Base-by-base conservation (phyloP, 2,797 vertebrate species). In the Alauda arvensis region DNA sequence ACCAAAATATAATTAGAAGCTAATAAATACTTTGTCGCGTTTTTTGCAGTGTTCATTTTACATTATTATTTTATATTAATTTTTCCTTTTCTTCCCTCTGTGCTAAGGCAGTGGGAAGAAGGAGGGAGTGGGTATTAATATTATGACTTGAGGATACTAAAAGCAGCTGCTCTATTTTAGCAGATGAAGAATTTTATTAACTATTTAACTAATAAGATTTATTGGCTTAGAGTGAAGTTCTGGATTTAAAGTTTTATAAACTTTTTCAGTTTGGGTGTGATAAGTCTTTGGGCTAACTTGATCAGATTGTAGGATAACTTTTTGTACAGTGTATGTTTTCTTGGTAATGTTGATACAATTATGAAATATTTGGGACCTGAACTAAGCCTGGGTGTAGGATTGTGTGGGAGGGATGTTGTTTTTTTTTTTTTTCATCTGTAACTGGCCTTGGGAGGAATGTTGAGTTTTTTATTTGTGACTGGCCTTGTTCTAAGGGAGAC, bases 191-290 rank as follows among this genome's bases (percentile, higher is more conserved):
- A 48, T 76, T 18, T 77, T 91, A 78, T 66, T 93, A 91, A 83
- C 52, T 91, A 18, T 91, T 83, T 83, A 77, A 80, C 59, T 87
- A 77, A n/a, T 19, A 72, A 66, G 37, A 88, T 76, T 88, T 83
- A 26, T 56, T 80, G 86, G n/a, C 48, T 86, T 79, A 68, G 71
- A 29, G n/a, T 84, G 48, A 88, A 84, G 28, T 46, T 70, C 29
- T 80, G n/a, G 15, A 16, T 74, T 85, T 88, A 46, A 85, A 83
- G 14, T 79, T 79, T 65, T 83, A 51, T 42, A 49, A 72, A 72
- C 7, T 19, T 91, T 90, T 69, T 70, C 15, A 61, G 1, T 25
- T 53, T 72, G 34, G 12, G 5, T 2, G 3, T 67, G 48, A 45
- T 69, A 63, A 71, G 12, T 70, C 46, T 85, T 12, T 77, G 61